These are phyloP conservation scores for Spisula solida DNA, from an alignment of 2,888 invertebrate genomes.

Conservation along the genomic window DNA sequence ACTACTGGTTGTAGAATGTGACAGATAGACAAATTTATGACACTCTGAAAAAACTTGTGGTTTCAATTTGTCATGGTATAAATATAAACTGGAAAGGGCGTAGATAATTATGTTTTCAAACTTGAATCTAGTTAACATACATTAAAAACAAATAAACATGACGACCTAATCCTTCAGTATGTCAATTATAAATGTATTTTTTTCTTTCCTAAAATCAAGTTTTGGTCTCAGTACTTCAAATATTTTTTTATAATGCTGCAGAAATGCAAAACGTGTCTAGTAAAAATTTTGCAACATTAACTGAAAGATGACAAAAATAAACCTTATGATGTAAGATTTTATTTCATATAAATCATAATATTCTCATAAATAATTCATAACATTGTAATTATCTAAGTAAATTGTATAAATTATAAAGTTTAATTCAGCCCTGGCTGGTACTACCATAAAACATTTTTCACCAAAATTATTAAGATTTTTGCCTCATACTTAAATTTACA, in stretches of 20 bases:
- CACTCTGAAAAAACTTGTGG: too few species aligned
- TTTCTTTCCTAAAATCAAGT: not conserved
- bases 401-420: slow-evolving; percentile 9
- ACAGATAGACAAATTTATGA: too few species aligned
- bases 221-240: not conserved
- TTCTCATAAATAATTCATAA: slow-evolving; percentile 10
- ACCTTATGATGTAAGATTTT: not conserved
- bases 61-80: too few species aligned
- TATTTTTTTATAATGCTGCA: not conserved
- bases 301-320: not conserved
- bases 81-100: slow-evolving; percentile 7
- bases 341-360: slow-evolving; percentile 9
- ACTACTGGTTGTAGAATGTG: too few species aligned
- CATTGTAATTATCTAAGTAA: not conserved
- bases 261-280: not conserved
- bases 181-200: not conserved
- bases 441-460: not conserved
- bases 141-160: slow-evolving; percentile 17
- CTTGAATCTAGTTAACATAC: slow-evolving; percentile 11
- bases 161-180: not conserved
- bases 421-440: not conserved
- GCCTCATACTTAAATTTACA: too few species aligned
- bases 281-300: not conserved
- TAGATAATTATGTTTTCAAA: not conserved
- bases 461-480: not conserved